Evolutionary conservation across 2,113 vertebrate genomes (phyloP), one percentile per base, ranked within the genome.

Genomic region (Ammodytes marinus): DNA sequence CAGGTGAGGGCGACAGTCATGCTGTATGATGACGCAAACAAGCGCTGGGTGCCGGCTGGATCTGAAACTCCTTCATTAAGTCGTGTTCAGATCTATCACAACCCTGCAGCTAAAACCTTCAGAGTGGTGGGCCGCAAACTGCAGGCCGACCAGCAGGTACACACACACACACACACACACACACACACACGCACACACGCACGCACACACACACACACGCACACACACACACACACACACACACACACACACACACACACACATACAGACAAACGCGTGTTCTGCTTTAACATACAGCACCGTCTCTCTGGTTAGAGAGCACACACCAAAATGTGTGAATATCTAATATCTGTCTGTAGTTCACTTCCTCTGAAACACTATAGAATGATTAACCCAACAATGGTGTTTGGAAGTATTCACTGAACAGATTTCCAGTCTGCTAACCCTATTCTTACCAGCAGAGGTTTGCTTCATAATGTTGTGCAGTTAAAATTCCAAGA

Each of bases 91-190:
- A 96, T 97, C 89, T 97, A 93, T 88, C 95, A 97, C 85, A 96
- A 95, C 83, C 81, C 95, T 4, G 60, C 35, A 0, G 76, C 79
- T 84, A 96, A 96, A 74, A 90, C 93, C 54, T 97, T 95, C 92
- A 94, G 97, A 17, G 95, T 97, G 4, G 97, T 97, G 9, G 97
- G 97, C 1, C 94, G 97, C 42, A 97, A 96, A 81, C 84, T 96
- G 87, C 95, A 95, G 84, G 91, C 94, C 0, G 96, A 97, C 84
- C 97, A 97, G 83, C 96, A 97, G 96, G 97, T 97, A 88, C 4
- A 39, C 49, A 17, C 40, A 13, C 68, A 59, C 42, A 55, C 8
- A 46, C 11, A 0, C 19, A 58, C 5, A 60, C 7, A 43, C 3
- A 47, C 40, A 19, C 3, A 49, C 10, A 50, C 13, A 4, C 37